phyloP scores from a whole-genome alignment of 1,140 invertebrate genomes.

The Drosophila saltans region DNA sequence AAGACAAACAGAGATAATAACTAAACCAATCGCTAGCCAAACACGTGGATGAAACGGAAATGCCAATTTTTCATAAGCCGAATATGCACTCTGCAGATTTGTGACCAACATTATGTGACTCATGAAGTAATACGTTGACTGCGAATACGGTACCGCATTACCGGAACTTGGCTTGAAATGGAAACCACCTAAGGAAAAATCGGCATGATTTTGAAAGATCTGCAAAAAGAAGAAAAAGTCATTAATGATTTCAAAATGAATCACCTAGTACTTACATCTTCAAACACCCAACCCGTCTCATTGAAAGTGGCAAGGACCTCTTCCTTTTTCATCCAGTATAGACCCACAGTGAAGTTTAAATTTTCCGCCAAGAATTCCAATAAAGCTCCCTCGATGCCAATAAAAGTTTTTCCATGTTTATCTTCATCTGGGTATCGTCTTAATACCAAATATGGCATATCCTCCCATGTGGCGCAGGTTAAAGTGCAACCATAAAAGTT shows the following conservation, averaged over 20 bases:
- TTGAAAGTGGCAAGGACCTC: slow-evolving; percentile 67
- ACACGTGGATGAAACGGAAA: slow-evolving; percentile 61
- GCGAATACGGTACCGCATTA: slow-evolving; percentile 50
- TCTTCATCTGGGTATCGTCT: background rate
- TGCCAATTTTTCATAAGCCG: slow-evolving; percentile 68
- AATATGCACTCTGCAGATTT: slow-evolving; percentile 66
- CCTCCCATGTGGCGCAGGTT: slow-evolving; percentile 75
- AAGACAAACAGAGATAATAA: slow-evolving; percentile 37
- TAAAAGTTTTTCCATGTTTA: slow-evolving; percentile 30
- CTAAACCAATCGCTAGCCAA: slow-evolving; percentile 49
- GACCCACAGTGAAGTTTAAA: slow-evolving; percentile 63
- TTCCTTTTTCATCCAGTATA: slow-evolving; percentile 61
- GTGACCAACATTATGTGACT: slow-evolving; percentile 74
- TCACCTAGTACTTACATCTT: slow-evolving; percentile 41
- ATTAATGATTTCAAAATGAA: too few relatives aligned
- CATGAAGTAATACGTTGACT: slow-evolving; percentile 73
- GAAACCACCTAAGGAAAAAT: slow-evolving; percentile 72
- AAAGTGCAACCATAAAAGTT: slow-evolving; percentile 69
- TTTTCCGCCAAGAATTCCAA: slow-evolving; percentile 67
- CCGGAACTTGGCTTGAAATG: slow-evolving; percentile 62
- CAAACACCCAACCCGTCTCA: slow-evolving; percentile 59
- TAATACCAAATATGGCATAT: slow-evolving; percentile 70
- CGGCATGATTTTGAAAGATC: slow-evolving; percentile 56
- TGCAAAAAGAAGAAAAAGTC: slow-evolving; percentile 14
- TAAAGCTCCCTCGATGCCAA: slow-evolving; percentile 68